phyloP scores from a whole-genome alignment of 2,797 vertebrate species.

The Mus minutoides region DNA sequence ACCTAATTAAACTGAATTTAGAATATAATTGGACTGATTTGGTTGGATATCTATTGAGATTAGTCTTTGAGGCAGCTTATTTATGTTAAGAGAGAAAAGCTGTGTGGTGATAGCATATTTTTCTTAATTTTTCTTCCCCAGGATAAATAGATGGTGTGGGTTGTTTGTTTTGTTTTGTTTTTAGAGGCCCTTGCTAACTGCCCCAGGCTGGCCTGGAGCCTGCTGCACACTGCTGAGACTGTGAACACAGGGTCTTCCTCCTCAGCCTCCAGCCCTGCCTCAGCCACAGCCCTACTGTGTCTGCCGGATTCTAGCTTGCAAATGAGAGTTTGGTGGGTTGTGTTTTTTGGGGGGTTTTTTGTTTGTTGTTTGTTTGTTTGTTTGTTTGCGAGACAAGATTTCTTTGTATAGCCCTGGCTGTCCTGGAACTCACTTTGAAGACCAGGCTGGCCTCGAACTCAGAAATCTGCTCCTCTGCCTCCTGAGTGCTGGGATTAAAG shows the following conservation, averaged over 20 bases:
- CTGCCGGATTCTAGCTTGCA: no score
- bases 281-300: no score
- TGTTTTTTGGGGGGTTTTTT: no score
- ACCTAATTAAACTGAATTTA: constrained; percentile 35
- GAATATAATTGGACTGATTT: constrained; percentile 37
- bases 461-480: no score
- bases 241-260: background rate
- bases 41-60: constrained; percentile 34
- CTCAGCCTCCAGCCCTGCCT: background rate
- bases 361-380: no score
- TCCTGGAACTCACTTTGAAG: no score
- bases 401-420: no score
- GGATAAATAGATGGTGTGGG: background rate
- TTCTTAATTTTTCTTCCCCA: background rate
- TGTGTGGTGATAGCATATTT: background rate
- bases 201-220: background rate
- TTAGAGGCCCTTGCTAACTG: background rate
- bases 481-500: no score
- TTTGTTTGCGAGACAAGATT: no score
- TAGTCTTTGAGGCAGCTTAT: constrained; percentile 47
- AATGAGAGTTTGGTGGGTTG: background rate
- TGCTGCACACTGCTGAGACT: background rate
- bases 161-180: background rate
- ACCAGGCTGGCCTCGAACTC: no score
- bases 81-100: constrained; percentile 40